Evolutionary conservation across 1,140 invertebrate genomes (phyloP).

Genomic region (Drosophila orosa): DNA sequence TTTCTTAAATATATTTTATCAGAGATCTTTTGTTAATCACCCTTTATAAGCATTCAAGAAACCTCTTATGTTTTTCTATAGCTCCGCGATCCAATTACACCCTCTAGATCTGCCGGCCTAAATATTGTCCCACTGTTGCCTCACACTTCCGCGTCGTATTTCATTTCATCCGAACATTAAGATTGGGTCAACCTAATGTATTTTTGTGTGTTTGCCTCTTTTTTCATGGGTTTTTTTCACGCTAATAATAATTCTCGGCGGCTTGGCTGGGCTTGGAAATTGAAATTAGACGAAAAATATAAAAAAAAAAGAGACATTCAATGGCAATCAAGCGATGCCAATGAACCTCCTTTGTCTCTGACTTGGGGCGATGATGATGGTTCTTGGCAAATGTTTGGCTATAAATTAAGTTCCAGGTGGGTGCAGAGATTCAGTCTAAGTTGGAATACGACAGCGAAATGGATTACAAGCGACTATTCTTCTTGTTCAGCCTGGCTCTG

Average conservation of each 20-base stretch:
- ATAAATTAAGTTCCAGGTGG: conserved; percentile 60
- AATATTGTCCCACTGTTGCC: conserved; percentile 30
- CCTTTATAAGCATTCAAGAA: neutral
- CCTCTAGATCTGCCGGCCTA: conserved; percentile 4
- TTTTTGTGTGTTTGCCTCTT: conserved; percentile 18
- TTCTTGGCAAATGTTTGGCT: conserved; percentile 51
- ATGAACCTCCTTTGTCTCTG: conserved; percentile 51
- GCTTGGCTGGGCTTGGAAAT: conserved; percentile 33
- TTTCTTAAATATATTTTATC: neutral
- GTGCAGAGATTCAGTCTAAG: conserved; percentile 27
- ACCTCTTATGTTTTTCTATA: neutral
- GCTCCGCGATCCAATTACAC: conserved; percentile 3
- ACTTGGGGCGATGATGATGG: conserved; percentile 6
- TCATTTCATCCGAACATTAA: conserved; percentile 38
- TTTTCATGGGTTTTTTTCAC: conserved; percentile 28
- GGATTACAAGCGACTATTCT: conserved; percentile 45
- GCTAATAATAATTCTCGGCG: conserved; percentile 50
- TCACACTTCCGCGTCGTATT: conserved; percentile 40
- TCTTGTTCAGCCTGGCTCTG: conserved; percentile 31
- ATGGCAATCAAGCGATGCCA: conserved; percentile 63
- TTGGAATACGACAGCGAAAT: conserved; percentile 44
- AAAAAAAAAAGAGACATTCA: conserved; percentile 42
- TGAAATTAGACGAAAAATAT: conserved; percentile 33
- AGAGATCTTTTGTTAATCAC: neutral
- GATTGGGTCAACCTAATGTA: conserved; percentile 48